phyloP scores from a whole-genome alignment of 2,888 invertebrate species.

The Melanostoma scalare region DNA sequence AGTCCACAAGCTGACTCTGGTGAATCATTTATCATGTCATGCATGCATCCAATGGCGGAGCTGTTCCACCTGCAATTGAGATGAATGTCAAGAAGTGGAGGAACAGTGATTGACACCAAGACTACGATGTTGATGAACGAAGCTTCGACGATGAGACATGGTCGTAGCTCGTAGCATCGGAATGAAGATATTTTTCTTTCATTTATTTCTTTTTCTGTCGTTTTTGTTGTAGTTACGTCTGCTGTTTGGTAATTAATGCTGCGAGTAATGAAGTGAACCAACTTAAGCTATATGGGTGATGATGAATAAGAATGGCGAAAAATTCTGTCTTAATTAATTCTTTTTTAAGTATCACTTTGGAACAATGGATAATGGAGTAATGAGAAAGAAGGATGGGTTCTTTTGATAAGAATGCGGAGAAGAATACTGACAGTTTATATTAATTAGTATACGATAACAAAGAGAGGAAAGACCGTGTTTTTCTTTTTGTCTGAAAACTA shows the following conservation, averaged over 20 bases:
- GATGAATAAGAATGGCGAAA: not conserved
- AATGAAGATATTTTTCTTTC: slow-evolving; percentile 11
- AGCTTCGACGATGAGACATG: slow-evolving; percentile 8
- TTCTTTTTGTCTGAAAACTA: not conserved
- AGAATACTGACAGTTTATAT: slow-evolving; percentile 26
- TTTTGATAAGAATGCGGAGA: not conserved
- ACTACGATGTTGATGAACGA: not conserved
- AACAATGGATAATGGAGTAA: slow-evolving; percentile 12
- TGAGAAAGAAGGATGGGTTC: slow-evolving; percentile 8
- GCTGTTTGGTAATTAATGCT: slow-evolving; percentile 59
- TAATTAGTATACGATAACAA: slow-evolving; percentile 24
- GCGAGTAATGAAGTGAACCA: slow-evolving; percentile 63
- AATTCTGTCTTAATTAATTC: not conserved
- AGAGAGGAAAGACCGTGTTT: not conserved
- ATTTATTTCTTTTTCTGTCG: no score
- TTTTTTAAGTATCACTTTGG: not conserved
- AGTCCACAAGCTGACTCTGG: slow-evolving; percentile 28
- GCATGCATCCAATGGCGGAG: not conserved
- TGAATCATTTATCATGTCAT: slow-evolving; percentile 30
- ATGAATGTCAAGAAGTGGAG: slow-evolving; percentile 43
- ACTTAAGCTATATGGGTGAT: slow-evolving; percentile 1
- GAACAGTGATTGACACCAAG: slow-evolving; percentile 19
- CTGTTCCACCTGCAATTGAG: slow-evolving; percentile 43
- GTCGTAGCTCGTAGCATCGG: not conserved
- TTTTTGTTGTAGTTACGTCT: not conserved